Evolutionary conservation across 2,797 vertebrate species (phyloP).

Genomic region (Siniperca obscura): DNA sequence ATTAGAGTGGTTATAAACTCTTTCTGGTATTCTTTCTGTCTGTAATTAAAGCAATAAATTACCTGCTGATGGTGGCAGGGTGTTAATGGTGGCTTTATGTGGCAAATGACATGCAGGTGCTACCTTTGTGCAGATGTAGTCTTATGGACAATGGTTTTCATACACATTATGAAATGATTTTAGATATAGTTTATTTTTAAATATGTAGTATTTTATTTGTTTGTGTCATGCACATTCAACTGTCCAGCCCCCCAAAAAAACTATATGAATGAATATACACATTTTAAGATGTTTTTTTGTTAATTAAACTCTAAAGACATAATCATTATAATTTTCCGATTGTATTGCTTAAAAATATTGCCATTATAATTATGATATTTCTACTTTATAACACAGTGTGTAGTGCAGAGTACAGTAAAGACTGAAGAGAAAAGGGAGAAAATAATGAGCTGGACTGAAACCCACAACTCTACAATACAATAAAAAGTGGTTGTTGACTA

Average conservation of each 20-base stretch:
- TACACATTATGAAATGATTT: neutral
- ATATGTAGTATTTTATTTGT: neutral
- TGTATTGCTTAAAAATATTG: neutral
- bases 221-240: neutral
- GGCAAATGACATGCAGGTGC: constrained; percentile 73
- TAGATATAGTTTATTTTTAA: neutral
- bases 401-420: neutral
- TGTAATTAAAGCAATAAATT: constrained; percentile 86
- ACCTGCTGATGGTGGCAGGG: constrained; percentile 70
- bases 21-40: constrained; percentile 75
- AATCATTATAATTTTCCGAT: neutral
- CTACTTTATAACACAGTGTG: neutral
- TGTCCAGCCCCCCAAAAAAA: neutral
- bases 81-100: constrained; percentile 78
- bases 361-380: neutral
- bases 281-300: neutral
- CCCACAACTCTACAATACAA: neutral
- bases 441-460: neutral
- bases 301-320: neutral
- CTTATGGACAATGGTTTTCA: constrained; percentile 12
- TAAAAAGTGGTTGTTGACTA: neutral
- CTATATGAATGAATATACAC: neutral
- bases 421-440: neutral
- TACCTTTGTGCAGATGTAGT: constrained; percentile 45
- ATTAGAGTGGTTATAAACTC: constrained; percentile 72